Base-by-base conservation (phyloP, 2,113 vertebrate genomes). In the Apteryx mantelli region DNA sequence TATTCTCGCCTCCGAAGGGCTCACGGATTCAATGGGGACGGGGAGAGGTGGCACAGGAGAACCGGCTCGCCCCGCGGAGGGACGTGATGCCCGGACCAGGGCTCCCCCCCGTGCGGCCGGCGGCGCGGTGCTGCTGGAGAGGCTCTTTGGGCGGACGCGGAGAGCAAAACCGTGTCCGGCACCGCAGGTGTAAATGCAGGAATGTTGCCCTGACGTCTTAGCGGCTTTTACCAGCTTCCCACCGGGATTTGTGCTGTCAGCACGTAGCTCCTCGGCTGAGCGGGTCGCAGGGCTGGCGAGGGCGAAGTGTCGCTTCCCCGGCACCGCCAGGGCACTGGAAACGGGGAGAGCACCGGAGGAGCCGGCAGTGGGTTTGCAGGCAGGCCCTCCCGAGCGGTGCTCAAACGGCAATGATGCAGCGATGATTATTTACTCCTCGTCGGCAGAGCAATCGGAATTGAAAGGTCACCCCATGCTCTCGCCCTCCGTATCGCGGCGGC, bases 191-290 rank as follows among this genome's bases (percentile, higher is more conserved):
- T 36, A 36, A 36, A 36, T 0, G 5, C 4, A 12, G 61, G 5
- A 4, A 20, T 52, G 75, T 38, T 10, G 3, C 38, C 60, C 26
- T 1, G 6, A 4, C 0, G 3, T 0, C 20, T 26, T 0, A 8
- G 40, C 28, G 17, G 82, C 96, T 94, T 66, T 90, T 48, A 52
- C 38, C 40, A 7, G 55, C 21, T 11, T 71, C 58, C 68, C 15
- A 2, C 38, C 4, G 58, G 91, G 86, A 53, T 38, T 30, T 3
- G 11, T 21, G 5, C 53, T 7, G 2, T 0, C 63, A 69, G 20
- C 28, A 7, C 18, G 0, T 1, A 0, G 14, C 10, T 2, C 34
- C 38, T 50, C 88, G 65, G 65, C 71, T 38, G 5, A 3, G 34
- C 40, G 2, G 2, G 17, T 15, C 38, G n/a, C 0, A 0, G 71